phyloP scores from a whole-genome alignment of 2,797 vertebrate genomes.

The Micromesistius poutassou region DNA sequence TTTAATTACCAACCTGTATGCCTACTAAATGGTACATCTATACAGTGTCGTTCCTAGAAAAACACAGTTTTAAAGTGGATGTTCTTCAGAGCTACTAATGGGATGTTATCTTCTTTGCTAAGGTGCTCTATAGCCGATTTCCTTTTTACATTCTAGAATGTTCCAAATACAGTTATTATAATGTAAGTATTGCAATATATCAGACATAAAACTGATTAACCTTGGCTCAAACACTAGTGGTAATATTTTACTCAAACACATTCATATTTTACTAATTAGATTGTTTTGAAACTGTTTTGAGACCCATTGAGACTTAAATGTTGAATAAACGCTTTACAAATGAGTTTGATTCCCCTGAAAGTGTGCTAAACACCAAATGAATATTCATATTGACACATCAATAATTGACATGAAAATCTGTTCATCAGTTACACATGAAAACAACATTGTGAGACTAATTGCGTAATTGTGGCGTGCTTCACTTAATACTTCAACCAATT shows the following conservation, averaged over 20 bases:
- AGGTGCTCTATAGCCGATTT: background rate
- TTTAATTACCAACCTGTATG: conserved; percentile 6
- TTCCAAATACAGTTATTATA: background rate
- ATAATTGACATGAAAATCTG: conserved; percentile 12
- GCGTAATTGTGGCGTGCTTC: conserved; percentile 38
- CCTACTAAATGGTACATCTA: background rate
- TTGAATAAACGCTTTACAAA: background rate
- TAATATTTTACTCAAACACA: background rate
- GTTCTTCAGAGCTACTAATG: background rate
- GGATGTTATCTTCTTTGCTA: background rate
- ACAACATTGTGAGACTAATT: conserved; percentile 23
- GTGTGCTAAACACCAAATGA: background rate
- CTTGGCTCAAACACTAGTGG: background rate
- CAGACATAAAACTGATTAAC: background rate
- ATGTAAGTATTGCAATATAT: background rate
- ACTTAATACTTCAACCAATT: conserved; percentile 41
- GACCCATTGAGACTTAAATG: background rate
- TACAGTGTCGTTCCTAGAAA: background rate
- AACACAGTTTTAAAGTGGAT: background rate
- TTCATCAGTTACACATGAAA: background rate
- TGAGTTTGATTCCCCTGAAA: background rate
- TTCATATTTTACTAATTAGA: background rate
- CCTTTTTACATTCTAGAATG: background rate
- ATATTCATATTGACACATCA: conserved; percentile 10
- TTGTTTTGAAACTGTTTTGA: background rate